These are phyloP conservation scores for Cryptocephalus moraei DNA, from an alignment of 2,888 invertebrate species.

Conservation along the genomic window DNA sequence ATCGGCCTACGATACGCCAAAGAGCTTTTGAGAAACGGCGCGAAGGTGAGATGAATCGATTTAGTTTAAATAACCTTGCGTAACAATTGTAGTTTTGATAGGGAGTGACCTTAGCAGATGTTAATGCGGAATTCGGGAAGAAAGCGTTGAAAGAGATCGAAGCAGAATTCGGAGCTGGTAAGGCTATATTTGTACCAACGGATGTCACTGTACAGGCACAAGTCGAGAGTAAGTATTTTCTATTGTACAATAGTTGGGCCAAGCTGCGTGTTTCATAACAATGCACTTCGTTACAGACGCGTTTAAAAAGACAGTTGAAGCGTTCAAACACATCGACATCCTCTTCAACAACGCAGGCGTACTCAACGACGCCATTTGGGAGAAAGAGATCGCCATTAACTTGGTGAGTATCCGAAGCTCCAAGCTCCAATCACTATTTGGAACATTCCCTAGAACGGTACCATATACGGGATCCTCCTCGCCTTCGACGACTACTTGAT, in stretches of 20 bases:
- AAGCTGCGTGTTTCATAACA: too few relatives aligned
- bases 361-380: conserved; percentile 16
- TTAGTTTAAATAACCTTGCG: too few relatives aligned
- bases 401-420: too few relatives aligned
- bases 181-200: conserved; percentile 17
- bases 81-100: too few relatives aligned
- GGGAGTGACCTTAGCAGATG: too few relatives aligned
- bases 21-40: too few relatives aligned
- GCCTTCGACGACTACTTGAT: conserved; percentile 16
- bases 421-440: background rate
- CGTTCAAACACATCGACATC: conserved; percentile 17
- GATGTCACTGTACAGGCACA: conserved; percentile 11
- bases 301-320: conserved; percentile 16
- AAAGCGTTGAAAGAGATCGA: too few relatives aligned
- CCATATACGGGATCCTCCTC: conserved; percentile 15
- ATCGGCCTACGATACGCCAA: too few relatives aligned
- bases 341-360: conserved; percentile 21
- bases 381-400: conserved; percentile 16
- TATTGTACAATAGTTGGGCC: too few relatives aligned
- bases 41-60: too few relatives aligned
- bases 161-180: background rate
- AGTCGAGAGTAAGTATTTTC: too few relatives aligned
- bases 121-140: too few relatives aligned
- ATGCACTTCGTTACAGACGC: conserved; percentile 13
- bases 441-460: conserved; percentile 24